These are phyloP conservation scores for Drosophila ambigua DNA, from an alignment of 1,140 invertebrate genomes.

Conservation along the genomic window DNA sequence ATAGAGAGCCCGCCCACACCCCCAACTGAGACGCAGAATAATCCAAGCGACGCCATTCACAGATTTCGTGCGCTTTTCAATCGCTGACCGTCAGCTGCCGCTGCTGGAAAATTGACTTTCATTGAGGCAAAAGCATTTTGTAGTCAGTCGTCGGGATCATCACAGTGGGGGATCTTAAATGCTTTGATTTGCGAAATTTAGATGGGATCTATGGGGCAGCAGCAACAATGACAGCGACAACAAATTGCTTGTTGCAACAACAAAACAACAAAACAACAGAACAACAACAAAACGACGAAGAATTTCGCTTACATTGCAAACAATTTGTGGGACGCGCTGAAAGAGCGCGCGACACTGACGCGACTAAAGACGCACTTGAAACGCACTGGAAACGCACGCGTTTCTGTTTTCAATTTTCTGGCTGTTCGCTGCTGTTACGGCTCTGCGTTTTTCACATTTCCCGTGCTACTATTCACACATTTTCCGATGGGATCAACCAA, in stretches of 20 bases:
- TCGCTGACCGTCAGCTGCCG: slow-evolving; percentile 5
- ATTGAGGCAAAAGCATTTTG: slow-evolving; percentile 29
- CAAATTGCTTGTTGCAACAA: slow-evolving; percentile 62
- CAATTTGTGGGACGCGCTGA: slow-evolving; percentile 4
- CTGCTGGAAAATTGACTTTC: slow-evolving; percentile 45
- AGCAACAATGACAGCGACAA: slow-evolving; percentile 43
- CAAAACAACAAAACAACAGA: slow-evolving; percentile 14
- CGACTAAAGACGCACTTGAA: slow-evolving; percentile 10
- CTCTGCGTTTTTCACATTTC: slow-evolving; percentile 3
- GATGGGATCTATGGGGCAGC: not conserved
- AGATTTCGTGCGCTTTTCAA: slow-evolving; percentile 38
- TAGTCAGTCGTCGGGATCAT: slow-evolving; percentile 15
- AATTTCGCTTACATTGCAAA: slow-evolving; percentile 40
- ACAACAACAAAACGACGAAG: slow-evolving; percentile 19
- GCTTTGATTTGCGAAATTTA: slow-evolving; percentile 14
- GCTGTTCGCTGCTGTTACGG: slow-evolving; percentile 13
- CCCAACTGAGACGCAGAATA: slow-evolving; percentile 39
- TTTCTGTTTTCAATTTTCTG: slow-evolving; percentile 20
- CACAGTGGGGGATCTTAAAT: slow-evolving; percentile 24
- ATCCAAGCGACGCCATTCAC: slow-evolving; percentile 50
- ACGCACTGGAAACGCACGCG: slow-evolving; percentile 12
- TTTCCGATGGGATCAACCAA: not conserved
- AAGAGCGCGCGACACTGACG: slow-evolving; percentile 2
- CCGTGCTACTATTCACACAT: not conserved
- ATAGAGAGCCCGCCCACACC: too few relatives aligned